Percentiles rank a stretch among this genome's conserved stretches.
These are phyloP conservation scores for Drosophila yakuba DNA, from an alignment of 1,140 invertebrate species.

Conservation along the genomic window DNA sequence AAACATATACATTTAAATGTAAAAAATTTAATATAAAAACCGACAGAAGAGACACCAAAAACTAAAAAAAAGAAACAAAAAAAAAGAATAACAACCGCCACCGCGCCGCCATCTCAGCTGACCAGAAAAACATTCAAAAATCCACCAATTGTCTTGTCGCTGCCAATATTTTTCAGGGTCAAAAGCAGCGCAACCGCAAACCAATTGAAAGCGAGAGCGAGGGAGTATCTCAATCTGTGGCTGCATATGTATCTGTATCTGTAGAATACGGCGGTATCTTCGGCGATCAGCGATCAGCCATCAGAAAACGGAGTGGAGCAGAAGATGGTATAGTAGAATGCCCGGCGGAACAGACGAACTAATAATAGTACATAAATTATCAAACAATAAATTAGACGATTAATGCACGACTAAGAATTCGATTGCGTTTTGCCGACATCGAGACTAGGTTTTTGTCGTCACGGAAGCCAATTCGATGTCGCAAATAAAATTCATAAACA, in stretches of 20 bases:
- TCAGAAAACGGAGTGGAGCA: background rate
- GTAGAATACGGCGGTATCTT: background rate
- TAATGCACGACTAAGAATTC: constrained; percentile 81
- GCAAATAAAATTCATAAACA: constrained; percentile 76
- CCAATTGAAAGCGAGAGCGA: constrained; percentile 77
- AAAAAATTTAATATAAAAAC: constrained; percentile 57
- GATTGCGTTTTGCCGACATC: constrained; percentile 75
- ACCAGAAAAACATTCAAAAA: constrained; percentile 8
- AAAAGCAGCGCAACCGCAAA: constrained; percentile 53
- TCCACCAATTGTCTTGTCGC: constrained; percentile 70
- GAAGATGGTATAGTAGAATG: background rate
- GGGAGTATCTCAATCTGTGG: constrained; percentile 40
- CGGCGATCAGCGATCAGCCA: constrained; percentile 2
- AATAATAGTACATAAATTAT: constrained; percentile 82
- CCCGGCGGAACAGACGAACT: constrained; percentile 42
- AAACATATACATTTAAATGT: constrained; percentile 70
- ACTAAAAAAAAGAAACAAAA: constrained; percentile 1
- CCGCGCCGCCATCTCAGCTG: constrained; percentile 13
- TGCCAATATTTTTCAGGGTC: constrained; percentile 66
- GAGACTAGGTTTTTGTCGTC: constrained; percentile 30
- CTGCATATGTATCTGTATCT: background rate
- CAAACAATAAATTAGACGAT: constrained; percentile 83
- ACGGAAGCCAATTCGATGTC: constrained; percentile 57
- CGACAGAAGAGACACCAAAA: constrained; percentile 19
- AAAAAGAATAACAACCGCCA: constrained; percentile 9